Base-by-base conservation (phyloP, 2,888 invertebrate genomes). In the Carterocephalus palaemon region DNA sequence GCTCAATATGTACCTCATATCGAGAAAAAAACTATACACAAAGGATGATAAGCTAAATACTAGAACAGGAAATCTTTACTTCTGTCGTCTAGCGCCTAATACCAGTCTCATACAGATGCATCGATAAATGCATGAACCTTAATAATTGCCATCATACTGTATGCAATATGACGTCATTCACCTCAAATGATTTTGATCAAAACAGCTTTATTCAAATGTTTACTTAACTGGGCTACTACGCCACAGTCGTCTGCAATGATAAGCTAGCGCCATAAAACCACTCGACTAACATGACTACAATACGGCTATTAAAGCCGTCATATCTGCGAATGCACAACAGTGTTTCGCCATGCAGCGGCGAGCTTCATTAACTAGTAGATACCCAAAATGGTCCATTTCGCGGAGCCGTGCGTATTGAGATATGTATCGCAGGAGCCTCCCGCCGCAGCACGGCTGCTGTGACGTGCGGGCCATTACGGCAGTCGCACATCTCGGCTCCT, bases 351-450 rank as follows among this genome's bases (percentile, higher is more conserved):
- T 70, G 67, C 70, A 68, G 70, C 59, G 64, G 64, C 59, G 64
- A 62, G 70, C 77, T 85, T 84, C 85, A 85, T 85, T 86, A 85
- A 82, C 78, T 81, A 83, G 76, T 75, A 75, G 82, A 83, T 83
- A 76, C 78, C 84, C 81, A 77, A 85, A 85, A 84, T 80, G 75
- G 78, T 63, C 79, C 79, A 82, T 83, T 83, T 36, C 83, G 79
- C 77, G 76, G 76, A 77, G 76, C 70, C 75, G 76, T 77, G 75
- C 68, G 70, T 75, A 54, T 50, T 53, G 51, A 78, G 85, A 85
- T 86, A 85, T 81, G 82, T 73, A 86, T 86, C 85, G 64, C 70
- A 54, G 67, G 74, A 71, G 74, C 70, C 69, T 70, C 74, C 75
- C 74, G 72, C 67, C 60, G 59, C 60, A 57, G 49, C 60, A 53